A percentile compares a stretch with the other conserved stretches of the same genome.
Evolutionary conservation across 2,797 vertebrate species (phyloP).

Genomic region (Petrocephalus sullivani): DNA sequence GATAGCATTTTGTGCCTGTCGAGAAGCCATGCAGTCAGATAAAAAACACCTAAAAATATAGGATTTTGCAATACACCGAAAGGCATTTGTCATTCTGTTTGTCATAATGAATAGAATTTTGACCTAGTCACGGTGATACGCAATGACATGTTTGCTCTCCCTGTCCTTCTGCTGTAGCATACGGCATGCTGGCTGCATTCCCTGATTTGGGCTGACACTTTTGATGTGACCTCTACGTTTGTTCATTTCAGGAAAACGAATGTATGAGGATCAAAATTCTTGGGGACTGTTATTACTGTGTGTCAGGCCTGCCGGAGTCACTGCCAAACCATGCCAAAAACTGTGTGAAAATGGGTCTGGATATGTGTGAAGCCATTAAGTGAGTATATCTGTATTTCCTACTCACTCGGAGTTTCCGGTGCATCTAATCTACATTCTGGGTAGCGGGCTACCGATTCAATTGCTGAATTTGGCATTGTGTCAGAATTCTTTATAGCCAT

Average conservation of each 20-base stretch:
- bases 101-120: not conserved
- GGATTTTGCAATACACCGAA: not conserved
- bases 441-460: not conserved
- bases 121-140: not conserved
- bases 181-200: not conserved
- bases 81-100: not conserved
- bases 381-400: slow-evolving; percentile 54
- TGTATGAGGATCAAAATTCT: slow-evolving; percentile 95
- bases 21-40: not conserved
- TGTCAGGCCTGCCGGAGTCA: slow-evolving; percentile 86
- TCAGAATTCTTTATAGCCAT: not conserved
- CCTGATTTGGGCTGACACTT: not conserved
- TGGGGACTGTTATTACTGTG: slow-evolving; percentile 95
- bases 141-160: not conserved
- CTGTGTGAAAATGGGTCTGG: slow-evolving; percentile 91
- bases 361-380: slow-evolving; percentile 96
- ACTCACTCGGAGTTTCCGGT: not conserved
- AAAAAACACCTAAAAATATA: not conserved
- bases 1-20: not conserved
- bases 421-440: not conserved
- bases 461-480: not conserved
- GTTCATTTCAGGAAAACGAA: slow-evolving; percentile 79
- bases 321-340: slow-evolving; percentile 88
- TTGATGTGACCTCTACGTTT: not conserved
- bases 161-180: not conserved